Percentiles rank a stretch among this genome's conserved stretches.
Evolutionary conservation across 1,140 invertebrate species (phyloP).

Genomic region (Proctacanthus coquilletti): DNA sequence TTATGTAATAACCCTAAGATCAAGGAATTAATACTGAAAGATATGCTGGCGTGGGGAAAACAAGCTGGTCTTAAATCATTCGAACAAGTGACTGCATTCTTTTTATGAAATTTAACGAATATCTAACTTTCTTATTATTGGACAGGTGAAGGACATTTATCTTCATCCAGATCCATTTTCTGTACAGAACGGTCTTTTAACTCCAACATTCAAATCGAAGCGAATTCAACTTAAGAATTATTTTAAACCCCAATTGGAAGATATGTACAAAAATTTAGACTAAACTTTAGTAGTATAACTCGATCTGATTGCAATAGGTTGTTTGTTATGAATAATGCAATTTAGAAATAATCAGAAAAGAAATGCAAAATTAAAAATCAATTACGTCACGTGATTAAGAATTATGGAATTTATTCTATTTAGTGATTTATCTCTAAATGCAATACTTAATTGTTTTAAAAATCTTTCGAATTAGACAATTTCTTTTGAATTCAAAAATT

Average conservation of each 20-base stretch:
- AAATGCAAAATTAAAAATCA: too few species aligned
- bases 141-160: constrained; percentile 88
- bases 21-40: constrained; percentile 78
- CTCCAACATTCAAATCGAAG: constrained; percentile 93
- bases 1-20: constrained; percentile 75
- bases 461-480: too few species aligned
- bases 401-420: too few species aligned
- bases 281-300: constrained; percentile 11
- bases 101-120: constrained; percentile 1
- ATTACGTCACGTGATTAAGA: too few species aligned
- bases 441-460: too few species aligned
- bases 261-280: constrained; percentile 59
- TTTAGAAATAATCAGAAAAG: too few species aligned
- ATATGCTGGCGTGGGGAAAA: constrained; percentile 76
- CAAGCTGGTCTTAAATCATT: constrained; percentile 85
- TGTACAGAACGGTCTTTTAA: constrained; percentile 90
- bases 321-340: too few species aligned
- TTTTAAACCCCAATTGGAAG: constrained; percentile 80
- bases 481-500: too few species aligned
- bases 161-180: constrained; percentile 88
- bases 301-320: too few species aligned
- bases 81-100: constrained; percentile 62
- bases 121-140: constrained; percentile 9
- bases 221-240: constrained; percentile 75
- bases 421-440: too few species aligned